phyloP scores from a whole-genome alignment of 2,113 vertebrate species.

The Tragelaphus buxtoni region DNA sequence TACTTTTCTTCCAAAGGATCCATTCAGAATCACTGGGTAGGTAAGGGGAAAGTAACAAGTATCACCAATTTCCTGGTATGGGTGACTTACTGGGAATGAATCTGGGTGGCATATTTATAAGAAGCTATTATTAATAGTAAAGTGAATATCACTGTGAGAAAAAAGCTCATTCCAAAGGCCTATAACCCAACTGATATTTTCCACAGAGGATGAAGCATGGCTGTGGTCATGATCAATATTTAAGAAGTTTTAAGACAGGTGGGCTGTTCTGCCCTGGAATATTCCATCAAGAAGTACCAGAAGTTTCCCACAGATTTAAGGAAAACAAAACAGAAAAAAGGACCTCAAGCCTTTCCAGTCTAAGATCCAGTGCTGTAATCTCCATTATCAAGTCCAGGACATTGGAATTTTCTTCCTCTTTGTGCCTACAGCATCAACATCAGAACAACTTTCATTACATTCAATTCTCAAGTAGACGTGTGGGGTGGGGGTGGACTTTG shows the following conservation, averaged over 20 bases:
- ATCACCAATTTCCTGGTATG: neutral
- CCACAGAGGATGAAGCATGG: neutral
- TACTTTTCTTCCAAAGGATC: neutral
- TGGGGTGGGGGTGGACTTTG: neutral
- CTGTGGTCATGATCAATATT: neutral
- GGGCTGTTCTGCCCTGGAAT: neutral
- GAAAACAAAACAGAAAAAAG: neutral
- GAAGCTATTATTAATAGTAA: neutral
- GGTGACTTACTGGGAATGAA: neutral
- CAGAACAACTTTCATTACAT: neutral
- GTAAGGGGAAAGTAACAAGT: neutral
- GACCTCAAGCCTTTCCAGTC: neutral
- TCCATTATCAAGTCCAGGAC: neutral
- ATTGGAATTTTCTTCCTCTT: neutral
- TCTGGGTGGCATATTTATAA: neutral
- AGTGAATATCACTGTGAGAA: neutral
- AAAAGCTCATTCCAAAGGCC: conserved; percentile 1
- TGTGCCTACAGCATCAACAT: neutral
- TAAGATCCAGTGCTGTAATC: neutral
- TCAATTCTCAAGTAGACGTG: neutral
- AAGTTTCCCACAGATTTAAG: neutral
- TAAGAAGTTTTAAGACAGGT: neutral
- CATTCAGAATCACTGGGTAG: neutral
- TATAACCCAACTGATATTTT: neutral
- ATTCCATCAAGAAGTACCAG: neutral